These are phyloP conservation scores for Leptopilina myrica DNA, from an alignment of 2,888 invertebrate species.

Conservation along the genomic window DNA sequence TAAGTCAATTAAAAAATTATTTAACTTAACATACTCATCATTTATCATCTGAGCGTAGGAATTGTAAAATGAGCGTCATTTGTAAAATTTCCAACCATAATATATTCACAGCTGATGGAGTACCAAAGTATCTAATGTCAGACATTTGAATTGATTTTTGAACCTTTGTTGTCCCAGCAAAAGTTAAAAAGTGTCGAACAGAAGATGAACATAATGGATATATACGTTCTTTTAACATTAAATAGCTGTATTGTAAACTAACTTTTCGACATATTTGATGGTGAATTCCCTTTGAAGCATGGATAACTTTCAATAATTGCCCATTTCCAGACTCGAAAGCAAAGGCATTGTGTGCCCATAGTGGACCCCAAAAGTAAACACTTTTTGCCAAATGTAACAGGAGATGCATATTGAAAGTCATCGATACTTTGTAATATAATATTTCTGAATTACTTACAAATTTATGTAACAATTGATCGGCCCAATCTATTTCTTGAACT, in stretches of 20 bases:
- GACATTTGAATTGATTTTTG: neutral
- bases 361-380: too few species aligned
- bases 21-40: neutral
- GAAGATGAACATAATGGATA: neutral
- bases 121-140: neutral
- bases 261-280: too few species aligned
- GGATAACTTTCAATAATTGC: too few species aligned
- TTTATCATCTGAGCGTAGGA: neutral
- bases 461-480: neutral
- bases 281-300: too few species aligned
- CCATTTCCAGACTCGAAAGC: too few species aligned
- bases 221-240: neutral
- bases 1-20: neutral
- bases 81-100: neutral
- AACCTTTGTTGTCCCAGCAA: neutral
- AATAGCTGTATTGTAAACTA: neutral
- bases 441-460: neutral
- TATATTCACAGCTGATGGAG: neutral
- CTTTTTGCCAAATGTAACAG: too few species aligned
- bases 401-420: too few species aligned
- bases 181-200: conserved; percentile 1
- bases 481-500: too few species aligned
- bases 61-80: too few species aligned
- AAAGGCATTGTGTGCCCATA: too few species aligned
- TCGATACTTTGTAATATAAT: neutral